Base-by-base conservation (phyloP, 1,140 invertebrate genomes). In the Oedothorax gibbosus region DNA sequence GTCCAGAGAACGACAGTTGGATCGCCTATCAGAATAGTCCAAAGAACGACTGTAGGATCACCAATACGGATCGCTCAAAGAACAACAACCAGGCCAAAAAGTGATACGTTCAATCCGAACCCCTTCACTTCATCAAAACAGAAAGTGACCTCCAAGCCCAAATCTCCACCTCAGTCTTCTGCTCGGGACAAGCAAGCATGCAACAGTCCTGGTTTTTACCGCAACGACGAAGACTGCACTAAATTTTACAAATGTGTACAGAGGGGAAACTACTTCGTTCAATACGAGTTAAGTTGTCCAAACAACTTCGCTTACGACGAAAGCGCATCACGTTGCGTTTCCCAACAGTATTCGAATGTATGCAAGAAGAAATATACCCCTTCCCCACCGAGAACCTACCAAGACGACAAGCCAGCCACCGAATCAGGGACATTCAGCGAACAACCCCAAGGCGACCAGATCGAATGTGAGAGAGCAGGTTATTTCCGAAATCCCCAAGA, bases 401-500 rank as follows among this genome's bases (percentile, higher is more conserved):
- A 84, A 84, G 51, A 84, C 50, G 81, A 84, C 21, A 72, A 84
- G 60, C 6, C 80, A 15, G 64, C 56, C 0, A 66, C 57, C 3
- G 71, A 54, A 57, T 10, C 81, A 66, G 20, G 50, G 50, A 64
- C 15, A 21, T 0, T 15, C 50, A 8, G 14, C 20, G 60, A 15
- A 21, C 72, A 60, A 0, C 72, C n/a, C 49, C 54, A 7, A 56
- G 78, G 49, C 2, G 66, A 53, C 15, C 20, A 51, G 12, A 86
- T 77, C 57, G 20, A 87, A 14, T 94, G 93, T 86, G 88, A 86
- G 8, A 77, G 90, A 76, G 91, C 92, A 87, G 94, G 94, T 53
- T 95, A 92, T 87, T 94, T 92, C 88, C 92, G 92, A 7, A 89
- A 94, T 90, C 91, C 92, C 50, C 89, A 90, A n/a, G 90, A 93